These are phyloP conservation scores for Acrocephalus kingi DNA, from an alignment of 2,113 vertebrate genomes.

Conservation along the genomic window DNA sequence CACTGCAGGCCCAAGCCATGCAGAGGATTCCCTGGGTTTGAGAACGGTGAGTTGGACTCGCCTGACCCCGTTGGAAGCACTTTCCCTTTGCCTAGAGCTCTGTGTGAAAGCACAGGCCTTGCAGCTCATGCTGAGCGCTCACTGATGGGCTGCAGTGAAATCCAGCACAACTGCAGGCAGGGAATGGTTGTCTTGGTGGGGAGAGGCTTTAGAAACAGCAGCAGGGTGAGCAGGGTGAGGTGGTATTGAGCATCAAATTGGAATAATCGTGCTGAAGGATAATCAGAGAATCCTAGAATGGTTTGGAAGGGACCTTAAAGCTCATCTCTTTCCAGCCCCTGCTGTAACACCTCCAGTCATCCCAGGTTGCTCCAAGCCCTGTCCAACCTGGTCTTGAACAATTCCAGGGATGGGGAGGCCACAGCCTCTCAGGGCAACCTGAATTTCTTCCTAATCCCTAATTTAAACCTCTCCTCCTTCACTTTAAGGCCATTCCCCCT, in stretches of 20 bases:
- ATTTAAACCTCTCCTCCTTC: neutral
- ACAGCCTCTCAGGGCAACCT: neutral
- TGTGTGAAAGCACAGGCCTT: neutral
- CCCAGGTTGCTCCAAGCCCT: neutral
- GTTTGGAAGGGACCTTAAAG: neutral
- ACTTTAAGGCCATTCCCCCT: neutral
- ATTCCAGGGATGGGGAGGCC: neutral
- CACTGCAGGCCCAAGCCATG: neutral
- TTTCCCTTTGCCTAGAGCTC: neutral
- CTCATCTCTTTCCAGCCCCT: neutral
- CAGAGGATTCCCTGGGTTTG: neutral
- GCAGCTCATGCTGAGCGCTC: neutral
- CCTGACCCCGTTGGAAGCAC: neutral
- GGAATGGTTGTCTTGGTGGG: neutral
- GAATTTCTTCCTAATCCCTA: neutral
- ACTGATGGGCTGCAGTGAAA: neutral
- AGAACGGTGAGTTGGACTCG: neutral
- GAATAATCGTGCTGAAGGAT: neutral
- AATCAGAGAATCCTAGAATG: neutral
- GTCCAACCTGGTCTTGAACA: neutral
- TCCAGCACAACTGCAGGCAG: neutral
- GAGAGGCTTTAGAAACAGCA: neutral
- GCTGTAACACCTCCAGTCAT: neutral
- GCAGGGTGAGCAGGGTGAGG: neutral
- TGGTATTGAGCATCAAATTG: neutral